A percentile compares a stretch with the other conserved stretches of the same genome.
These are phyloP conservation scores for Drosophila lacertosa DNA, from an alignment of 1,140 invertebrate genomes.

Conservation along the genomic window DNA sequence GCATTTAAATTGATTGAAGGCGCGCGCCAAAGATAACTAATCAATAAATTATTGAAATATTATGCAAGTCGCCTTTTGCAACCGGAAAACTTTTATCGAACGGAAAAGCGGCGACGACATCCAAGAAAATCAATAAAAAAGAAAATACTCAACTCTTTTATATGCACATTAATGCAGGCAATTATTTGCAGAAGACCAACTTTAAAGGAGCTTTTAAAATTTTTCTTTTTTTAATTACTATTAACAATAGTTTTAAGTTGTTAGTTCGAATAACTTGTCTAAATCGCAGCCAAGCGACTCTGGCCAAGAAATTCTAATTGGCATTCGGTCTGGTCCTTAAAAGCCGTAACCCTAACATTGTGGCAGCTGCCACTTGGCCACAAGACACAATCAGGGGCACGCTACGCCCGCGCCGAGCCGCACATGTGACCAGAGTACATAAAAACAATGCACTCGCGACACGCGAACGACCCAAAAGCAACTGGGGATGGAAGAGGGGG, in stretches of 20 bases:
- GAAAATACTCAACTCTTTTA: not conserved
- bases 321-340: constrained; percentile 10
- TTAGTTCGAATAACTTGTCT: not conserved
- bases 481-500: too few relatives aligned
- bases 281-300: constrained; percentile 23
- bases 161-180: not conserved
- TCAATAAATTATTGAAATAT: constrained; percentile 59
- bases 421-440: constrained; percentile 44
- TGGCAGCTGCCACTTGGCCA: constrained; percentile 37
- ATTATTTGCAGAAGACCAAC: not conserved
- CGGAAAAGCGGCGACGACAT: not conserved
- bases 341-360: constrained; percentile 23
- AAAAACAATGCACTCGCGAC: constrained; percentile 53
- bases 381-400: constrained; percentile 29
- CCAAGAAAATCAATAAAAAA: constrained; percentile 1
- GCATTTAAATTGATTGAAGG: constrained; percentile 58
- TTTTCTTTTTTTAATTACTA: too few relatives aligned
- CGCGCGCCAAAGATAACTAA: constrained; percentile 52
- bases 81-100: constrained; percentile 22
- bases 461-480: constrained; percentile 20
- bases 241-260: too few relatives aligned
- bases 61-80: constrained; percentile 16
- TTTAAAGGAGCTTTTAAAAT: not conserved
- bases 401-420: not conserved
- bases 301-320: constrained; percentile 41